phyloP scores from a whole-genome alignment of 1,140 invertebrate genomes.

The Pectinophora gossypiella region DNA sequence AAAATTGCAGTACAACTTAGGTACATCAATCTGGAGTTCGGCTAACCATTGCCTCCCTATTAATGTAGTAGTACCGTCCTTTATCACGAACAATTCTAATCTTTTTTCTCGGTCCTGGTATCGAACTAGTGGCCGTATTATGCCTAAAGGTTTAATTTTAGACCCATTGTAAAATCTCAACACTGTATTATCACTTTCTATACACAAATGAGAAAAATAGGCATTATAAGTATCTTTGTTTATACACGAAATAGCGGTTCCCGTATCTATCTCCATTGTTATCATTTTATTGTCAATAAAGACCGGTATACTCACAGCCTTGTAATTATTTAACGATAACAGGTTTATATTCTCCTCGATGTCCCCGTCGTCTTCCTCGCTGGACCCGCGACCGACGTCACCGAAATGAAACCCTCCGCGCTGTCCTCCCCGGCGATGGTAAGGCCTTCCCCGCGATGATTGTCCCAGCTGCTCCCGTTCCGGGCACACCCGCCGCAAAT shows the following conservation, averaged over 20 bases:
- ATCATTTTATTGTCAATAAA: slow-evolving; percentile 1
- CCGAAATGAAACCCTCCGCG: neutral
- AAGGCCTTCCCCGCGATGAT: too few relatives aligned
- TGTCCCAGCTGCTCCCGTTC: too few relatives aligned
- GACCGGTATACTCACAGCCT: neutral
- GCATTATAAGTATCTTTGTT: slow-evolving; percentile 1
- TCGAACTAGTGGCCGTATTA: neutral
- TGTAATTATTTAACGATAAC: slow-evolving; percentile 1
- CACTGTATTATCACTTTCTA: neutral
- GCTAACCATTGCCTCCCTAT: too few relatives aligned
- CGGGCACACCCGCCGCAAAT: too few relatives aligned
- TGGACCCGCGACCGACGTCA: neutral
- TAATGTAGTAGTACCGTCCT: too few relatives aligned
- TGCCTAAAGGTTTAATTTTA: too few relatives aligned
- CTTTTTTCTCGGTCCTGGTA: neutral
- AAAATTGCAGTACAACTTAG: neutral
- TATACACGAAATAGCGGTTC: too few relatives aligned
- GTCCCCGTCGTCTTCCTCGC: neutral
- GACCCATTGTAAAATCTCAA: too few relatives aligned
- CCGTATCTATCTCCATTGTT: slow-evolving; percentile 5
- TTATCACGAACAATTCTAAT: too few relatives aligned
- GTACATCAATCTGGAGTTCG: too few relatives aligned
- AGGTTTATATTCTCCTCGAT: neutral
- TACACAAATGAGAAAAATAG: neutral
- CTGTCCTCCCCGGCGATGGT: neutral